Evolutionary conservation across 2,113 vertebrate genomes (phyloP), one percentile per base, ranked within the genome.

Genomic region (Paradoxurus hermaphroditus): DNA sequence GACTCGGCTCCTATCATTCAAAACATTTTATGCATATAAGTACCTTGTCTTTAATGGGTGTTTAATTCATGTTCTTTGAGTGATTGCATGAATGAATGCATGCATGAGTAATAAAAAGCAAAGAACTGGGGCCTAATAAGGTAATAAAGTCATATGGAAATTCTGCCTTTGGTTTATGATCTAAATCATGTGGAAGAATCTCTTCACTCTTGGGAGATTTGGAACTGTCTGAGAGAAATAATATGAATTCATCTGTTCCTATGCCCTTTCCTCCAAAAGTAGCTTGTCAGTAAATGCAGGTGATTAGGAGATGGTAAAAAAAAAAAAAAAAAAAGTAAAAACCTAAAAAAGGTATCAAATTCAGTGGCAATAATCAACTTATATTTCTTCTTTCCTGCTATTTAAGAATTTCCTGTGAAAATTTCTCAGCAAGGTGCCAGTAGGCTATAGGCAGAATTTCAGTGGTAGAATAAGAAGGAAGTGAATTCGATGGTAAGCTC

Each of bases 51-150:
- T 85, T 92, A 82, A 86, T 88, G 65, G 59, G 21, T 96, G 23
- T 79, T 41, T 31, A 77, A 83, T 39, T 84, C 56, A 19, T 93
- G 78, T 86, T 86, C 90, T 87, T 46, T 86, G 96, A 93, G 27
- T 89, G 78, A 67, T 11, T 96, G 86, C 82, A 94, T 96, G 85
- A 95, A 77, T 41, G 82, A 79, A 85, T 91, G 86, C 82, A 94
- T 96, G 82, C 94, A 77, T 41, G 82, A 86, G 77, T 91, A 95
- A 94, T 91, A 91, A 94, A 97, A 87, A 93, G 27, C 8, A 67
- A 94, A 93, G 36, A 67, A 62, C 46, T 91, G 53, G 29, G 72
- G 21, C 44, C 65, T 96, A 97, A 93, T 91, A 88, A 97, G 62
- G 39, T 96, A 96, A 95, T 94, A 77, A 96, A 82, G 21, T 88